A percentile compares a stretch with the other conserved stretches of the same genome.
Conservation (phyloP, 64 coral and sea anemone genomes). For the Dendrophyllia cribrosa region DNA sequence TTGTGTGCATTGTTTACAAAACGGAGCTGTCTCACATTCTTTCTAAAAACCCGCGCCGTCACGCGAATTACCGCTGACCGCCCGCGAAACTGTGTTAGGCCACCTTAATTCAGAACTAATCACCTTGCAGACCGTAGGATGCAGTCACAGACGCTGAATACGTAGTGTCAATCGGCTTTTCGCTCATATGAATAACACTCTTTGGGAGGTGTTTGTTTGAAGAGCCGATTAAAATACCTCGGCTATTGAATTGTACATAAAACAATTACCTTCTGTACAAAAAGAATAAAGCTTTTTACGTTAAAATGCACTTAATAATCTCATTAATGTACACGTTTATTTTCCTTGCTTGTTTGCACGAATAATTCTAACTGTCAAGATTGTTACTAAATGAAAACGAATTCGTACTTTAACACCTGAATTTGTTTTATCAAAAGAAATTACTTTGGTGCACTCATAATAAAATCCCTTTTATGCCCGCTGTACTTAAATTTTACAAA, state of each 20-base stretch:
- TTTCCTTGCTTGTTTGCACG: background rate
- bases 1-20: too few species aligned
- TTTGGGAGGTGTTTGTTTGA: background rate
- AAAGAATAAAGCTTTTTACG: constrained; percentile 14
- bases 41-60: too few species aligned
- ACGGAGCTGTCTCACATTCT: too few species aligned
- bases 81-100: too few species aligned
- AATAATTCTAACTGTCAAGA: background rate
- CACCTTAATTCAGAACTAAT: too few species aligned
- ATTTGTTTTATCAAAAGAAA: too few species aligned
- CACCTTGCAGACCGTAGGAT: too few species aligned
- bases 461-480: too few species aligned
- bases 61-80: too few species aligned
- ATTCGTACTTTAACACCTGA: background rate
- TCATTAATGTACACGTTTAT: constrained; percentile 1
- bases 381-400: background rate
- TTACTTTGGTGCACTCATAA: too few species aligned
- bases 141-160: too few species aligned
- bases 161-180: background rate
- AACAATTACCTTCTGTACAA: constrained; percentile 25
- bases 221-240: background rate
- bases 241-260: constrained; percentile 19
- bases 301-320: background rate
- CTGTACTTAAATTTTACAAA: too few species aligned
- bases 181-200: background rate